phyloP scores from a whole-genome alignment of 2,888 invertebrate species.

The Synanthedon andrenaeformis region DNA sequence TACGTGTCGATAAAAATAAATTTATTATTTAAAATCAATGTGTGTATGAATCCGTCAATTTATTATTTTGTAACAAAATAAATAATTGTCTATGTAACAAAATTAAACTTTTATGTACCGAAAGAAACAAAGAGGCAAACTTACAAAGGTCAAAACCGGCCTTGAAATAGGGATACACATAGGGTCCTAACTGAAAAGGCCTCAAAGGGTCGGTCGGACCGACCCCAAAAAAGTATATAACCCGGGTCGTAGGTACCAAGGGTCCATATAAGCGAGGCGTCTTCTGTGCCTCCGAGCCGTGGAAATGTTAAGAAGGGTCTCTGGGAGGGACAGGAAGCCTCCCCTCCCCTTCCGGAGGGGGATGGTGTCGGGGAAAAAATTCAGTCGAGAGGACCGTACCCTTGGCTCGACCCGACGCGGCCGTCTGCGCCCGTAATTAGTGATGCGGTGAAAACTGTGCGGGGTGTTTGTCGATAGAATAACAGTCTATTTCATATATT shows the following conservation, averaged over 20 bases:
- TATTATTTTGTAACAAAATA: too few species aligned
- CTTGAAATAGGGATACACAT: conserved; percentile 55
- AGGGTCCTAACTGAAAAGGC: conserved; percentile 50
- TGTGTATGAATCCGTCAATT: too few species aligned
- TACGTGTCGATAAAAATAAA: too few species aligned
- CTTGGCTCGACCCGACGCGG: conserved; percentile 60
- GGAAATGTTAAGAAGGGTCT: conserved; percentile 66
- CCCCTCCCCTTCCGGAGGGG: conserved; percentile 46
- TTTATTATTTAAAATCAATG: too few species aligned
- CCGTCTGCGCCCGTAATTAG: conserved; percentile 65
- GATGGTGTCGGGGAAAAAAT: conserved; percentile 54
- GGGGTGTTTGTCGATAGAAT: conserved; percentile 27
- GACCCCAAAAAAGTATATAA: conserved; percentile 68
- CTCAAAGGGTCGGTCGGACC: conserved; percentile 62
- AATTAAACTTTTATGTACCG: conserved; percentile 35
- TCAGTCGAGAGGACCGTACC: conserved; percentile 60
- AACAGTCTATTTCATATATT: conserved; percentile 2
- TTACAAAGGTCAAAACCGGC: conserved; percentile 52
- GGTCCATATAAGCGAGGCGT: conserved; percentile 56
- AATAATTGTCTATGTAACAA: too few species aligned
- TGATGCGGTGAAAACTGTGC: conserved; percentile 43
- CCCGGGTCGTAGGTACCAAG: conserved; percentile 51
- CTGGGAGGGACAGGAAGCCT: conserved; percentile 54
- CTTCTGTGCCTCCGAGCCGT: conserved; percentile 63
- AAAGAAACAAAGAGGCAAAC: conserved; percentile 45